These are phyloP conservation scores for Bambusicola thoracicus DNA, from an alignment of 2,113 vertebrate genomes.

Conservation along the genomic window DNA sequence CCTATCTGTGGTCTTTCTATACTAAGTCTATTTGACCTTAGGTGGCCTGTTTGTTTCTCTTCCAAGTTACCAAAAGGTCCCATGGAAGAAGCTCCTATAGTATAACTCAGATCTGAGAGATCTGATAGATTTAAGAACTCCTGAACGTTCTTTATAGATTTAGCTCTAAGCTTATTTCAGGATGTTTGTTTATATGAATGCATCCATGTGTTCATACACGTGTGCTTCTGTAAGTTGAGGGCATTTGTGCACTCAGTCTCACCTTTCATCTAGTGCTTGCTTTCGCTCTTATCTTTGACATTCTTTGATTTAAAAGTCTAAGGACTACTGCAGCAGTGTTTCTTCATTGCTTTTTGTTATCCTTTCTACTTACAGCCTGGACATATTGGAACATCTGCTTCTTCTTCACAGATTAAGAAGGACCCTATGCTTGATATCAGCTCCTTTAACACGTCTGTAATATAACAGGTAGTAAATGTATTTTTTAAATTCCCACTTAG, in stretches of 20 bases:
- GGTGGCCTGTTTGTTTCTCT: neutral
- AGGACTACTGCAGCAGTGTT: neutral
- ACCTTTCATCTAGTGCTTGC: constrained; percentile 16
- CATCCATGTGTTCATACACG: neutral
- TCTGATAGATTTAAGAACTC: neutral
- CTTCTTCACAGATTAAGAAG: constrained; percentile 6
- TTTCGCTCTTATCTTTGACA: neutral
- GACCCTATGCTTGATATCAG: neutral
- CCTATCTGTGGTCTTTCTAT: neutral
- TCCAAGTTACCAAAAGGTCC: neutral
- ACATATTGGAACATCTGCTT: neutral
- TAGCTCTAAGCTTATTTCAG: neutral
- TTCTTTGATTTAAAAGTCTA: constrained; percentile 5
- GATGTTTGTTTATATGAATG: neutral
- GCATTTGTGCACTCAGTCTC: neutral
- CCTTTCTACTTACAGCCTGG: neutral
- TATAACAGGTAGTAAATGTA: constrained; percentile 2
- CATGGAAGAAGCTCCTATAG: neutral
- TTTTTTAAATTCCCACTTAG: constrained; percentile 43
- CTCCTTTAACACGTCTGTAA: neutral
- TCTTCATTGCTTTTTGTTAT: constrained; percentile 16
- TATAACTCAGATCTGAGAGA: neutral
- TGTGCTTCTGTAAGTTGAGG: neutral
- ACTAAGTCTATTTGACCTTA: neutral
- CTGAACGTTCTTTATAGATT: neutral